These are phyloP conservation scores for Geotrypetes seraphini DNA, from an alignment of 2,797 vertebrate genomes.

Conservation along the genomic window DNA sequence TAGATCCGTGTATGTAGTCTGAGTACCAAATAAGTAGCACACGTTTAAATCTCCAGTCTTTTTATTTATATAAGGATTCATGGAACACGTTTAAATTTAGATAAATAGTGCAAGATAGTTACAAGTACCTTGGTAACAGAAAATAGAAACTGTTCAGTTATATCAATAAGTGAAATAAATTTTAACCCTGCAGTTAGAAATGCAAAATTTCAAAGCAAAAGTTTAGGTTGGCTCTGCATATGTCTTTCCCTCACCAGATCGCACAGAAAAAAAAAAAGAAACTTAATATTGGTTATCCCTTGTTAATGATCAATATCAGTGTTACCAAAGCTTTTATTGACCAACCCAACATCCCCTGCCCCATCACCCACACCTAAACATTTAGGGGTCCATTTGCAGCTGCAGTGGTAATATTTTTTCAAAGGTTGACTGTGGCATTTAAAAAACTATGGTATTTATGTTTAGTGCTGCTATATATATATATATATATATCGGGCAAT, in stretches of 20 bases:
- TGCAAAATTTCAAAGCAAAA: slow-evolving; percentile 34
- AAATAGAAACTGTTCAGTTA: slow-evolving; percentile 33
- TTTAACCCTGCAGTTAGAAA: slow-evolving; percentile 28
- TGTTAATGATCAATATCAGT: slow-evolving; percentile 30
- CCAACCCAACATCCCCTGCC: too few relatives aligned
- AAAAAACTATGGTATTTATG: too few relatives aligned
- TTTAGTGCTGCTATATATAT: too few relatives aligned
- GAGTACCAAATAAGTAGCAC: neutral
- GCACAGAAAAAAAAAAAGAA: slow-evolving; percentile 19
- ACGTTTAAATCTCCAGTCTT: slow-evolving; percentile 48
- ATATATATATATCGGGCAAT: too few relatives aligned
- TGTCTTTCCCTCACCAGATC: slow-evolving; percentile 28
- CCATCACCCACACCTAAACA: too few relatives aligned
- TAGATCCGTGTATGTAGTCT: too few relatives aligned
- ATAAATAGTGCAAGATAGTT: slow-evolving; percentile 37
- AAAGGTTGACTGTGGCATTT: too few relatives aligned
- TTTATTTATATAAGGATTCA: slow-evolving; percentile 56
- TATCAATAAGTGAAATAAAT: slow-evolving; percentile 24
- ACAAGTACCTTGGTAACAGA: slow-evolving; percentile 42
- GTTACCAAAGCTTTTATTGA: slow-evolving; percentile 26
- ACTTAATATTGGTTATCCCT: slow-evolving; percentile 37
- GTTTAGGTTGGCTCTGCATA: slow-evolving; percentile 20
- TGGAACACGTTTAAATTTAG: slow-evolving; percentile 39
- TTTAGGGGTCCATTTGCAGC: too few relatives aligned
- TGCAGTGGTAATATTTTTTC: too few relatives aligned